Evolutionary conservation across 2,797 vertebrate species (phyloP).

Genomic region (Enteromius argenteus): DNA sequence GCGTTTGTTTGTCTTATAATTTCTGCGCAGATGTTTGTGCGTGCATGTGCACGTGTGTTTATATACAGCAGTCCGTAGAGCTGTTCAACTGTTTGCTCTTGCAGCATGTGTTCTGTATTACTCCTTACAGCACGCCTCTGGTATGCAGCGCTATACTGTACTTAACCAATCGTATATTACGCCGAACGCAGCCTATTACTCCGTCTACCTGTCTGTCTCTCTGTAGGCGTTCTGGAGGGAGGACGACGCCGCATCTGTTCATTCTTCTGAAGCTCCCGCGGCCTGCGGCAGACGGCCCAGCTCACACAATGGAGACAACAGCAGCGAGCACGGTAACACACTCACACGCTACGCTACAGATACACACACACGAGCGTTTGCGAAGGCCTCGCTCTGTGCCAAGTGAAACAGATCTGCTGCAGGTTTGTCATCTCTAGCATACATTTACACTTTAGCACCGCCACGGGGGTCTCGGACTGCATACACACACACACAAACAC

Average conservation of each 20-base stretch:
- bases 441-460: slow-evolving; percentile 66
- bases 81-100: slow-evolving; percentile 67
- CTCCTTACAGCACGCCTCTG: slow-evolving; percentile 81
- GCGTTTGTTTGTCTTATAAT: slow-evolving; percentile 21
- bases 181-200: slow-evolving; percentile 8
- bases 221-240: slow-evolving; percentile 90
- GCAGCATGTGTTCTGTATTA: slow-evolving; percentile 87
- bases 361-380: slow-evolving; percentile 28
- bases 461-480: slow-evolving; percentile 52
- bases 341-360: slow-evolving; percentile 32
- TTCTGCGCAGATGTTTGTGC: slow-evolving; percentile 41
- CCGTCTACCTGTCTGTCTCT: slow-evolving; percentile 44
- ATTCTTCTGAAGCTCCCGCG: slow-evolving; percentile 82
- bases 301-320: slow-evolving; percentile 89
- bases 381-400: slow-evolving; percentile 56
- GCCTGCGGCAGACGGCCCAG: slow-evolving; percentile 86
- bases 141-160: slow-evolving; percentile 63
- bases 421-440: slow-evolving; percentile 67
- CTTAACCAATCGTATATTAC: slow-evolving; percentile 58
- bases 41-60: slow-evolving; percentile 28
- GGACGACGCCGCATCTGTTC: slow-evolving; percentile 84
- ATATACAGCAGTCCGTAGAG: slow-evolving; percentile 79
- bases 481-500: slow-evolving; percentile 32
- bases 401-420: slow-evolving; percentile 68
- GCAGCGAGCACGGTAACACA: slow-evolving; percentile 89